phyloP scores from a whole-genome alignment of 2,797 vertebrate genomes.

The Microctenopoma lineatum region DNA sequence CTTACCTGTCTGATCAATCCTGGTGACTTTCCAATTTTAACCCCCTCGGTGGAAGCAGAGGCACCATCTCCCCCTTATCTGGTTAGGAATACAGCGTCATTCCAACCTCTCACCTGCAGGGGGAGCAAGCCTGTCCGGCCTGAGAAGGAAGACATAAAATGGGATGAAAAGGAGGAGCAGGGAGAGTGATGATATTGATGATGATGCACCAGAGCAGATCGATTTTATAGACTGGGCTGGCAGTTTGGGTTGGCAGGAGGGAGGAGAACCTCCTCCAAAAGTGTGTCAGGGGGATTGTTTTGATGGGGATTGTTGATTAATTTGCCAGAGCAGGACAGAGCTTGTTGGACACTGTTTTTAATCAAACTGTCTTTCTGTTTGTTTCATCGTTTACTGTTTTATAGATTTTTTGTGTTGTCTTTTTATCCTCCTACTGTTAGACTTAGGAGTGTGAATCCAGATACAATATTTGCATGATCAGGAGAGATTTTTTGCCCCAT shows the following conservation, averaged over 20 bases:
- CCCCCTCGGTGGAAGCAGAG: conserved; percentile 78
- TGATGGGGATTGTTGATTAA: conserved; percentile 6
- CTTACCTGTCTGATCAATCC: conserved; percentile 59
- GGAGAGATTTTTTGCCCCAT: conserved; percentile 34
- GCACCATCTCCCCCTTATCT: conserved; percentile 69
- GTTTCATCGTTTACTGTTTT: conserved; percentile 58
- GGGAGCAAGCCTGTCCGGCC: conserved; percentile 78
- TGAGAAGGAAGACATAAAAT: conserved; percentile 63
- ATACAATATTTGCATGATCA: conserved; percentile 62
- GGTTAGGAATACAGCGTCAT: conserved; percentile 81
- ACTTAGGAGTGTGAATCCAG: conserved; percentile 37
- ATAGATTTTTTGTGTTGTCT: conserved; percentile 60
- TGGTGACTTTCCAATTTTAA: conserved; percentile 79
- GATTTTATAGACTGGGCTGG: conserved; percentile 63
- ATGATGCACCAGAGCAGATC: conserved; percentile 62
- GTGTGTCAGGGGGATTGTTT: conserved; percentile 63
- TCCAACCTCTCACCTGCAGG: conserved; percentile 82
- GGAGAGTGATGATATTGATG: conserved; percentile 37
- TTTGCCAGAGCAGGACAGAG: conserved; percentile 63
- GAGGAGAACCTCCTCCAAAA: conserved; percentile 44
- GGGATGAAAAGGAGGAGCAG: conserved; percentile 35
- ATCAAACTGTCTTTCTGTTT: conserved; percentile 52
- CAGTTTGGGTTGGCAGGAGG: conserved; percentile 51
- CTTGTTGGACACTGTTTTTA: conserved; percentile 75
- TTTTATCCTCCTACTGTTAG: conserved; percentile 51